phyloP scores from a whole-genome alignment of 2,797 vertebrate genomes.

The Mycteria americana region DNA sequence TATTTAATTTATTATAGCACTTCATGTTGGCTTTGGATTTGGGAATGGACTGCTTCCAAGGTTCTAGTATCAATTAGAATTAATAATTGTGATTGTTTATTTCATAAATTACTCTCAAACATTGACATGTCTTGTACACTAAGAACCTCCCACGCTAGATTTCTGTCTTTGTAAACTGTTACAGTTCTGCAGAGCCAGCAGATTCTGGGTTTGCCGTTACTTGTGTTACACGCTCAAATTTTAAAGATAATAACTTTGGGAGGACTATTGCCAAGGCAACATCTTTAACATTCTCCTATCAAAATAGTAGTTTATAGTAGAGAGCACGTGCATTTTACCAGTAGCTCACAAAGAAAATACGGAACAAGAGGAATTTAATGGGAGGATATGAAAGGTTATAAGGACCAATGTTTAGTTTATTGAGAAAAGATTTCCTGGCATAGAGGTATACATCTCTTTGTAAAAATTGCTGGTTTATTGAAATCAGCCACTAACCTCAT shows the following conservation, averaged over 20 bases:
- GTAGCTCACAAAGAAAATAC: background rate
- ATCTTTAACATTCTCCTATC: background rate
- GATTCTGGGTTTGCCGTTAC: background rate
- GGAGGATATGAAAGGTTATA: background rate
- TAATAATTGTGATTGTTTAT: background rate
- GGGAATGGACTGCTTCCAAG: background rate
- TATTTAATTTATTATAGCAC: background rate
- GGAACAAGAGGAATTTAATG: background rate
- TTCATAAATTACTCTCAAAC: background rate
- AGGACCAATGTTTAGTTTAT: background rate
- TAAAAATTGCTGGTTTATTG: constrained; percentile 1
- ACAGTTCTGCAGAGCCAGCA: background rate
- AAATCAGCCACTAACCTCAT: background rate
- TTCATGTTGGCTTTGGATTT: background rate
- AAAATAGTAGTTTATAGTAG: background rate
- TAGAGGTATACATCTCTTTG: background rate
- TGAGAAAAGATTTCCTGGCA: background rate
- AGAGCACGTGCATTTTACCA: background rate
- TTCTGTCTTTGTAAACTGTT: background rate
- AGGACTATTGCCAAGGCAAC: background rate
- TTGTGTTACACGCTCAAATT: background rate
- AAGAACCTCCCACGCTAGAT: background rate
- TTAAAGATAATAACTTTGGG: background rate
- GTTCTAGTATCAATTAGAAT: background rate
- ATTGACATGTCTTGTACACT: rapidly evolving